Evolutionary conservation across 2,888 invertebrate genomes (phyloP).

Genomic region (Ptychoptera albimana): DNA sequence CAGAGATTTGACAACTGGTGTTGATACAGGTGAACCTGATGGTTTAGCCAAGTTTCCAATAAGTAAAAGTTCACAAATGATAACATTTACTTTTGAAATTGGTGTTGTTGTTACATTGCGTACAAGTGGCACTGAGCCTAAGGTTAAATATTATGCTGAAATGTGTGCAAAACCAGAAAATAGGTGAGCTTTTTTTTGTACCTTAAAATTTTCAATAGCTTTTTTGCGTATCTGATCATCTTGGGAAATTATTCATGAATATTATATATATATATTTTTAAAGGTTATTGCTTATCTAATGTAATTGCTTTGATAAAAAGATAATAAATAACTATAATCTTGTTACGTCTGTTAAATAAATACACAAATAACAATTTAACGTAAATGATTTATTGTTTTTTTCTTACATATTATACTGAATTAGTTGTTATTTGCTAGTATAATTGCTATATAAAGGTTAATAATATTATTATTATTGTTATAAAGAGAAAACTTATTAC

Average conservation of each 20-base stretch:
- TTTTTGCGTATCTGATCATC: no score
- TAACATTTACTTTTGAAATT: conserved; percentile 80
- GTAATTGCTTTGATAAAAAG: no score
- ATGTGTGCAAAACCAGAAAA: conserved; percentile 52
- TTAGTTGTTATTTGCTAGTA: neutral
- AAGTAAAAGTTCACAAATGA: conserved; percentile 67
- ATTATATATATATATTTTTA: no score
- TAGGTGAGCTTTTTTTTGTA: conserved; percentile 32
- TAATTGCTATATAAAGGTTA: no score
- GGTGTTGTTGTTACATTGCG: conserved; percentile 77
- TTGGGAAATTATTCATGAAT: no score
- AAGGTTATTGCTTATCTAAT: no score
- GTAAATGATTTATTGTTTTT: conserved; percentile 2
- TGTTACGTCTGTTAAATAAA: conserved; percentile 3
- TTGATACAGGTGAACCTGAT: conserved; percentile 53
- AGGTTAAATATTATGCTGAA: conserved; percentile 97
- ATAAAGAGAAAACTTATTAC: no score
- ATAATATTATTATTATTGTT: no score
- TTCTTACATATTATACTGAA: neutral
- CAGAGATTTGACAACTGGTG: conserved; percentile 74
- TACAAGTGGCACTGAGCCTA: conserved; percentile 97
- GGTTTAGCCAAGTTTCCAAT: conserved; percentile 53
- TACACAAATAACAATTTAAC: conserved; percentile 10
- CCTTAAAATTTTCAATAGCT: neutral
- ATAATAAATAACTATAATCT: neutral